These are phyloP conservation scores for Neogobius melanostomus DNA, from an alignment of 2,113 vertebrate species.

Conservation along the genomic window DNA sequence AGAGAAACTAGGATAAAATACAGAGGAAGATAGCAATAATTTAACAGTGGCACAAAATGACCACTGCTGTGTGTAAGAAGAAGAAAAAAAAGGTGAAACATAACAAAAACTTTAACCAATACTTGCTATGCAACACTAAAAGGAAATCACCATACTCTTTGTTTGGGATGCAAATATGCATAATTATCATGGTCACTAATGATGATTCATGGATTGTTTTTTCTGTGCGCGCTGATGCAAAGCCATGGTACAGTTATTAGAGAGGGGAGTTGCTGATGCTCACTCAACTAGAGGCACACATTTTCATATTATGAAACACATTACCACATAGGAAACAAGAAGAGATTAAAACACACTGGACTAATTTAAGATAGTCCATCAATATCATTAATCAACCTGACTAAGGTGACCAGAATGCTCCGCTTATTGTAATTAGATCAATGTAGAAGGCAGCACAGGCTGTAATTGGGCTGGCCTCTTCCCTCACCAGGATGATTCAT, in stretches of 20 bases:
- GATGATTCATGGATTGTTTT: constrained; percentile 72
- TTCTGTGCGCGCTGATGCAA: constrained; percentile 56
- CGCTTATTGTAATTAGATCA: constrained; percentile 75
- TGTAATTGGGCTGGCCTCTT: constrained; percentile 17
- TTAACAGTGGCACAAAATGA: too few relatives aligned
- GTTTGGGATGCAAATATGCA: constrained; percentile 23
- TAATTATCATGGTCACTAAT: constrained; percentile 71
- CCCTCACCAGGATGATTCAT: constrained; percentile 27
- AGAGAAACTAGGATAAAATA: too few relatives aligned
- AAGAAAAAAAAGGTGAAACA: neutral
- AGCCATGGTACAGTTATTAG: constrained; percentile 44
- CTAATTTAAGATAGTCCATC: constrained; percentile 63
- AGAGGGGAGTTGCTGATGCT: constrained; percentile 32
- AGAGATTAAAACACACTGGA: constrained; percentile 29
- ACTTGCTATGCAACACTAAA: neutral
- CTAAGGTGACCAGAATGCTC: constrained; percentile 62
- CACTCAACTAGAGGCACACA: constrained; percentile 40
- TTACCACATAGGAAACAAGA: constrained; percentile 3
- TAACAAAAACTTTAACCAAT: too few relatives aligned
- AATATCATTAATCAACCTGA: constrained; percentile 77
- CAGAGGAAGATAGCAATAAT: too few relatives aligned
- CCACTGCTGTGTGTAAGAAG: neutral
- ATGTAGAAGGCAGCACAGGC: constrained; percentile 54
- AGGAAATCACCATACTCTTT: constrained; percentile 6
- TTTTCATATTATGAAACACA: neutral